A percentile compares a stretch with the other conserved stretches of the same genome.
phyloP scores from a whole-genome alignment of 2,888 invertebrate species.

The Diarsia dahlii region DNA sequence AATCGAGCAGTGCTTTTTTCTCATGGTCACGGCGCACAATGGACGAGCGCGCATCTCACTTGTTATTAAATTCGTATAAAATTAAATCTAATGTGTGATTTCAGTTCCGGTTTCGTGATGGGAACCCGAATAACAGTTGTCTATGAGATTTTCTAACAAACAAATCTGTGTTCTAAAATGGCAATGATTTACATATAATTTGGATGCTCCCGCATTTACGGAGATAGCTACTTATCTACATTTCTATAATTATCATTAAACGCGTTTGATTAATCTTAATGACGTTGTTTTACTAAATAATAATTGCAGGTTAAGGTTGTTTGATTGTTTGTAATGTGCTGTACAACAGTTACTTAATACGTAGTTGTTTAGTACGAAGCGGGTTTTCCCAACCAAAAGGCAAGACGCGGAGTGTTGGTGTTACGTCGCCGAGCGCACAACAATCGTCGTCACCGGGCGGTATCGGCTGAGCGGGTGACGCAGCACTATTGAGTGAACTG shows the following conservation, averaged over 20 bases:
- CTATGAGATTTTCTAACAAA: conserved; percentile 77
- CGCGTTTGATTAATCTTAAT: conserved; percentile 61
- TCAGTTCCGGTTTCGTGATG: conserved; percentile 88
- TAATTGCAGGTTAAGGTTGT: conserved; percentile 55
- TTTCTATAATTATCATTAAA: conserved; percentile 67
- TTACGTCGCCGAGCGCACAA: conserved; percentile 41
- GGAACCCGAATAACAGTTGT: conserved; percentile 85
- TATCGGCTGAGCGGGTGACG: conserved; percentile 59
- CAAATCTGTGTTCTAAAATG: conserved; percentile 74
- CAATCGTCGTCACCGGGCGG: conserved; percentile 55
- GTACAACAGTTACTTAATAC: conserved; percentile 47
- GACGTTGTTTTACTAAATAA: conserved; percentile 65
- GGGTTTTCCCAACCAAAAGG: conserved; percentile 44
- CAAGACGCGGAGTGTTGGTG: conserved; percentile 21
- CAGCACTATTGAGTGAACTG: conserved; percentile 40
- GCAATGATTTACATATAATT: conserved; percentile 77
- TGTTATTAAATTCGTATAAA: conserved; percentile 91
- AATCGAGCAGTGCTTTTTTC: conserved; percentile 84
- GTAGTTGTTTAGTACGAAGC: conserved; percentile 34
- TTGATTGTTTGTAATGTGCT: conserved; percentile 59
- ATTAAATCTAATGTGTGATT: conserved; percentile 90
- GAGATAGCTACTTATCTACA: conserved; percentile 72
- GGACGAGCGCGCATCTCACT: conserved; percentile 84
- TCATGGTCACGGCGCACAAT: conserved; percentile 86
- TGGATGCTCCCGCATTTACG: conserved; percentile 70